Base-by-base conservation (phyloP, 2,888 invertebrate genomes). In the Xestoiulus laeticollis region DNA sequence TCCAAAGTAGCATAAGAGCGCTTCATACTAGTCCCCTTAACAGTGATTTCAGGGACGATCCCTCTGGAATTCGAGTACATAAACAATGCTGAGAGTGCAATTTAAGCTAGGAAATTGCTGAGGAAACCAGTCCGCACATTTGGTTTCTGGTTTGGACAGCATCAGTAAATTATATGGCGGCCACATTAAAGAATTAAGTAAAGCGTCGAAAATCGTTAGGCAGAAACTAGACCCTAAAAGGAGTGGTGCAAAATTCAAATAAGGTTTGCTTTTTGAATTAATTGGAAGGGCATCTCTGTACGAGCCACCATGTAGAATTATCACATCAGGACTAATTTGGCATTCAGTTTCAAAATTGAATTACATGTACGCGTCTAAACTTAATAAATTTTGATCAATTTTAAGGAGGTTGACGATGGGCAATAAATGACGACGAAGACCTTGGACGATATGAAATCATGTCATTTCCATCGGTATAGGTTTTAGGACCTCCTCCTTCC, bases 321-420 rank as follows among this genome's bases (percentile, higher is more conserved):
- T n/a, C 59, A 8, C 59, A 68, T 68, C 59, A 30, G 14, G 78
- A 16, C 30, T 78, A 30, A 78, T 78, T 32, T 26, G 78, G 30
- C 78, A 30, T 30, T 14, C 78, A 12, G 5, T 78, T 78, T 30
- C 78, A 12, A 78, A 78, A 78, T 78, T 78, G 78, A 78, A 78
- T 78, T 78, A 68, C 22, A 22, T 12, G 8, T 10, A 30, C 78
- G 78, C 5, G 78, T 78, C 30, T 30, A 12, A 78, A 78, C 14
- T 78, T 78, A 30, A 78, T 78, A 78, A 30, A 78, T 78, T 78
- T 78, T 30, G 16, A 78, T 78, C 78, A 30, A 16, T 30, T 78
- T 78, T 14, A 30, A 30, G 30, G 30, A 78, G 14, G 78, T 30
- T 32, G 30, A 78, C 78, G 78, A 1, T 38, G 38, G 38, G 78